Evolutionary conservation across 2,888 invertebrate genomes (phyloP), one percentile per base, ranked within the genome.

Genomic region (Nymphalis c-album): DNA sequence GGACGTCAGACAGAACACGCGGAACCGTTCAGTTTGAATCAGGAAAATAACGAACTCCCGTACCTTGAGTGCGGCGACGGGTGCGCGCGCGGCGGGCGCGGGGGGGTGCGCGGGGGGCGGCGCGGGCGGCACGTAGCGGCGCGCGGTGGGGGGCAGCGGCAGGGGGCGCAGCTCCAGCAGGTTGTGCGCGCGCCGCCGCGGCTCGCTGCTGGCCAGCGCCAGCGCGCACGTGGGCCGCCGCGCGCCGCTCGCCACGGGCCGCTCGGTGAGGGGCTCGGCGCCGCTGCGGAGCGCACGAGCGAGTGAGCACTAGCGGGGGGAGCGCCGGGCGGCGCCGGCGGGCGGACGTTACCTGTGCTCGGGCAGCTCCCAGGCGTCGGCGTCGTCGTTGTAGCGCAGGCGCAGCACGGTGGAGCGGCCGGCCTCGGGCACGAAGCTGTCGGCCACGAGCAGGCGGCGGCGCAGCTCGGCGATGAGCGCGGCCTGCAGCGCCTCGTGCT

Each of bases 361-460:
- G 50, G 82, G 85, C 77, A 82, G 79, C 73, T 84, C 82, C 89
- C 88, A 87, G 71, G 75, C 58, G 80, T 90, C 90, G 61, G 77
- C 68, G 81, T 88, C 89, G 76, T 89, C 87, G 81, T 83, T 81
- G 80, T 84, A 87, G 53, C 80, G 77, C 69, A 83, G 78, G 40
- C 83, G 75, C 74, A 82, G 79, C 71, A 83, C 84, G 62, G 79
- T 76, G 60, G 78, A 77, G 62, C 84, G 77, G 67, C 76, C 90
- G 77, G 74, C 89, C 76, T 76, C 93, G 5, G 97, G 97, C 77
- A 97, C 96, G 86, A 98, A 98, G 85, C 97, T 97, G 80, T 97
- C 97, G 73, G 97, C 96, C 67, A 97, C 95, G 60, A 97, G 92
- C 80, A 95, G 95, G 86, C 97, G 96, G 68, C 98, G 94, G 66